phyloP scores from a whole-genome alignment of 2,113 vertebrate species.

The Pogona vitticeps region DNA sequence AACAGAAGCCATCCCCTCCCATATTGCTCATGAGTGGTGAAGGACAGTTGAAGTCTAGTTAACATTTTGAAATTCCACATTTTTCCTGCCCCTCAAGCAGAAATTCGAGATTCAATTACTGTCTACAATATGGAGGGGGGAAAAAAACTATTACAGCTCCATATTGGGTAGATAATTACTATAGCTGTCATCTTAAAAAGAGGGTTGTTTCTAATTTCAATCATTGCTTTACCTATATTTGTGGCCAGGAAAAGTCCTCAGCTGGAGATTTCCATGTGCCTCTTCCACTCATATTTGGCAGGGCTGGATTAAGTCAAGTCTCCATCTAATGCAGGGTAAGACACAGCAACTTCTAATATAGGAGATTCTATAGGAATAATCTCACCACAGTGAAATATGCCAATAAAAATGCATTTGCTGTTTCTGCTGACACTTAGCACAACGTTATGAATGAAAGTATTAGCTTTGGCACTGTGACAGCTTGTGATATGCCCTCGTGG shows the following conservation, averaged over 20 bases:
- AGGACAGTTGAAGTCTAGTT: no score
- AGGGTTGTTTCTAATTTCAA: no score
- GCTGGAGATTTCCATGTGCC: neutral
- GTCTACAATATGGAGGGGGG: no score
- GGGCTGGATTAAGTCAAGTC: neutral
- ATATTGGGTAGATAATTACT: no score
- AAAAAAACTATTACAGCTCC: no score
- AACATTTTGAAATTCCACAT: no score
- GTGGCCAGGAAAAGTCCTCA: neutral
- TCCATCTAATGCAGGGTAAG: neutral
- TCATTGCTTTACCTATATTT: no score
- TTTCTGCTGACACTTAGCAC: constrained; percentile 53
- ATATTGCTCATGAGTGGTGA: no score
- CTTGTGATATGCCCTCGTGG: constrained; percentile 43
- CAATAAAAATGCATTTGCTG: constrained; percentile 41
- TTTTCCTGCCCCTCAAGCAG: no score
- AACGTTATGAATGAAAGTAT: constrained; percentile 47
- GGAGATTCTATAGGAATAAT: constrained; percentile 40
- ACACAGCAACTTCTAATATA: neutral
- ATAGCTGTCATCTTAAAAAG: no score
- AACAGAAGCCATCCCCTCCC: no score
- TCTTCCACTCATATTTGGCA: neutral
- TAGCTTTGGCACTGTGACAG: constrained; percentile 51
- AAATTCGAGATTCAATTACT: no score
- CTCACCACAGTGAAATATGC: constrained; percentile 54